Evolutionary conservation across 2,113 vertebrate genomes (phyloP), one percentile per base, ranked within the genome.

Genomic region (Notarius lentiginosus): DNA sequence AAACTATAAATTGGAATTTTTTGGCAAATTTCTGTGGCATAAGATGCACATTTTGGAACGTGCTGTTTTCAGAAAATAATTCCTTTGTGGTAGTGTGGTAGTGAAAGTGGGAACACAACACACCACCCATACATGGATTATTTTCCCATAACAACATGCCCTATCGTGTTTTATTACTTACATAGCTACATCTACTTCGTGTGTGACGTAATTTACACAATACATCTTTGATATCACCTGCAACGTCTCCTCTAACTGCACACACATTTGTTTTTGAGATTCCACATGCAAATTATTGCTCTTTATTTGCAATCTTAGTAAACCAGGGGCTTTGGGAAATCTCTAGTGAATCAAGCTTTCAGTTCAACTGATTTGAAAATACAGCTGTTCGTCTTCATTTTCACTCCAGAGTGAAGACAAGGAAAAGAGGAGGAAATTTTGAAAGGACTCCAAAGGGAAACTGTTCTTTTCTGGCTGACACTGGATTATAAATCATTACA

Each of bases 401-500:
- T 61, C 56, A 63, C 68, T 53, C 47, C 49, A 53, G 56, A 84
- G 83, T 82, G 77, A 83, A 84, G 75, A 84, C 73, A 53, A 56
- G 53, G 47, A 11, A 1, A 53, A 1, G 15, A 77, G 22, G 24
- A 77, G 24, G 11, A 77, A 76, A 53, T n/a, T 12, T 14, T 27
- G 12, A 75, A 75, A 49, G 11, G 2, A 15, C 66, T 68, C n/a
- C 3, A 72, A 72, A 72, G 24, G 24, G 12, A 53, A 53, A 53
- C 75, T 53, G 41, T 24, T 47, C 30, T 20, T 47, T 72, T 72
- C 17, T 72, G 47, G 9, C 11, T 77, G 49, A 77, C 20, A n/a
- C 1, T 6, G 6, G 75, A n/a, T 77, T 53, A n/a, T 51, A 30
- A 55, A 56, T 30, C 12, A 79, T 79, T 17, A 17, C 7, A 27